These are phyloP conservation scores for Alosa alosa DNA, from an alignment of 2,113 vertebrate species.

Conservation along the genomic window DNA sequence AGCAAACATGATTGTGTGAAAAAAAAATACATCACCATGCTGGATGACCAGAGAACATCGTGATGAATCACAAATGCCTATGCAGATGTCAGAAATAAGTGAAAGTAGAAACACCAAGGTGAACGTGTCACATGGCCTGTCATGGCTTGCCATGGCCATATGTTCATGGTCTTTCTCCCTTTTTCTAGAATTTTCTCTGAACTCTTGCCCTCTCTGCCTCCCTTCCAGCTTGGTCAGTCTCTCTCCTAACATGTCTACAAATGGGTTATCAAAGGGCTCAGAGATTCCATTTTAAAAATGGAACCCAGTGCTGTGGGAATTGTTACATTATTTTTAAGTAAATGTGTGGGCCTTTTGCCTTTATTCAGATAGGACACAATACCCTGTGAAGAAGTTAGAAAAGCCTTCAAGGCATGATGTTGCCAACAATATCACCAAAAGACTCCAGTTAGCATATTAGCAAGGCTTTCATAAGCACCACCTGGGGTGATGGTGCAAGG, in stretches of 20 bases:
- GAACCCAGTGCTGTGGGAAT: neutral
- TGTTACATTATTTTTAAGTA: neutral
- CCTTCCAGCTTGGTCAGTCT: neutral
- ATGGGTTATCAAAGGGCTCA: too few species aligned
- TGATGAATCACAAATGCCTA: conserved; percentile 3
- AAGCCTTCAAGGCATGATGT: too few species aligned
- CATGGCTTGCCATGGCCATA: too few species aligned
- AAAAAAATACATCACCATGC: neutral
- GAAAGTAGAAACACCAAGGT: neutral
- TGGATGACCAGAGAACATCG: conserved; percentile 1
- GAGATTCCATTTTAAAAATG: neutral
- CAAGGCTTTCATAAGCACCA: too few species aligned
- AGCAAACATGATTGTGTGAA: neutral
- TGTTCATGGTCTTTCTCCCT: neutral
- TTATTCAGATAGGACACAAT: too few species aligned
- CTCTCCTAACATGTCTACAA: neutral
- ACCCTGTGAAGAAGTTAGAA: too few species aligned
- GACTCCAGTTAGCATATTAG: too few species aligned
- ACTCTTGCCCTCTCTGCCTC: neutral
- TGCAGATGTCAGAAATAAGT: neutral
- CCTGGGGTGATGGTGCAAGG: too few species aligned
- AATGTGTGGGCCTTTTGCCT: too few species aligned
- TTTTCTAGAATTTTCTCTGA: neutral
- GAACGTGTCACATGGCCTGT: neutral
- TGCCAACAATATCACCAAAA: too few species aligned